Evolutionary conservation across 2,888 invertebrate species (phyloP).

Genomic region (Hylaea fasciaria): DNA sequence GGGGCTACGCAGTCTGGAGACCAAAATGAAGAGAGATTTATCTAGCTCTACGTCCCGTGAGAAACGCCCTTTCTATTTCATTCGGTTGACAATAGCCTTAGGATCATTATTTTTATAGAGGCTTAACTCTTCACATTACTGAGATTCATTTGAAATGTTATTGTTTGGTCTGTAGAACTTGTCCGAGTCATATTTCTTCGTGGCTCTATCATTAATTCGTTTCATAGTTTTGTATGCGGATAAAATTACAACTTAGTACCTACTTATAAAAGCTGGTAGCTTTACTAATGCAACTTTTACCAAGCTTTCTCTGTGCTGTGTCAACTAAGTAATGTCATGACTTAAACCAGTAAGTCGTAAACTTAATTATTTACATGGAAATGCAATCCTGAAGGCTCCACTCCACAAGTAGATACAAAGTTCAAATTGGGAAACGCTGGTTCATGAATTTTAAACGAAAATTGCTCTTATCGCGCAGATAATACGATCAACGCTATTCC

Average conservation of each 20-base stretch:
- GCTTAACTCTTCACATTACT: conserved; percentile 36
- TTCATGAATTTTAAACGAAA: conserved; percentile 36
- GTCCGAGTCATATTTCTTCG: conserved; percentile 7
- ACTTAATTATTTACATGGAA: conserved; percentile 34
- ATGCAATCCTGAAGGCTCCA: conserved; percentile 24
- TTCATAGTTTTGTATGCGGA: conserved; percentile 1
- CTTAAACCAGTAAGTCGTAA: conserved; percentile 25
- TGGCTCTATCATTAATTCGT: conserved; percentile 10
- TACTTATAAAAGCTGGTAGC: neutral
- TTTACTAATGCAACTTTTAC: too few relatives aligned
- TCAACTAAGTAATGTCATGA: conserved; percentile 18
- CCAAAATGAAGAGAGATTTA: conserved; percentile 8
- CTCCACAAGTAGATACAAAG: conserved; percentile 27
- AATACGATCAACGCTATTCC: conserved; percentile 29
- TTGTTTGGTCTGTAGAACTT: conserved; percentile 23
- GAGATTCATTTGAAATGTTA: conserved; percentile 40
- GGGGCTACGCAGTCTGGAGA: too few relatives aligned
- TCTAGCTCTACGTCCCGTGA: conserved; percentile 38
- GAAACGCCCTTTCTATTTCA: conserved; percentile 50
- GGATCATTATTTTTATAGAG: conserved; percentile 44
- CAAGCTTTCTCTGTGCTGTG: neutral
- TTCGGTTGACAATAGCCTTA: conserved; percentile 52
- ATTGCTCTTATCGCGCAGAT: conserved; percentile 34
- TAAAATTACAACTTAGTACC: conserved; percentile 1
- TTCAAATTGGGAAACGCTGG: conserved; percentile 29